Evolutionary conservation across 1,140 invertebrate genomes (phyloP).

Genomic region (Macrotrachela quadricornifera): DNA sequence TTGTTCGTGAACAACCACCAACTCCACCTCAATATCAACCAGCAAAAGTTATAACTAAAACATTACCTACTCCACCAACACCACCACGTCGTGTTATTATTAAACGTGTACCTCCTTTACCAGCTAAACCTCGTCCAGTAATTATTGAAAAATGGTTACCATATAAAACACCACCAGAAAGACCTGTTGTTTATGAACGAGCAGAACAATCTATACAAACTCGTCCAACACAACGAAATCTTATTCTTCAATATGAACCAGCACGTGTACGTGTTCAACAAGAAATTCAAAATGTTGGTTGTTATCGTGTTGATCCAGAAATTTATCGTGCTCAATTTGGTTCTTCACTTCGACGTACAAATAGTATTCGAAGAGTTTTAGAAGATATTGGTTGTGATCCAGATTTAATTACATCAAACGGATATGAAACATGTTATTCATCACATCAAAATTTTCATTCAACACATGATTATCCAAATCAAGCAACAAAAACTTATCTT

Average conservation of each 20-base stretch:
- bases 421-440: too few species aligned
- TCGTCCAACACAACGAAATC: neutral
- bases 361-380: too few species aligned
- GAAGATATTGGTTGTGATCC: too few species aligned
- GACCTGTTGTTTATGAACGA: neutral
- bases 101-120: conserved; percentile 3
- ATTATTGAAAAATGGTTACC: conserved; percentile 7
- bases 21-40: neutral
- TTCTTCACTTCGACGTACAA: neutral
- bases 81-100: conserved; percentile 5
- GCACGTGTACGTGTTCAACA: neutral
- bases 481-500: too few species aligned
- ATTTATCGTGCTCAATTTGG: neutral
- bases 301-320: neutral
- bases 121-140: conserved; percentile 1
- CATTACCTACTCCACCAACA: neutral
- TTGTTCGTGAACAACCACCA: conserved; percentile 5
- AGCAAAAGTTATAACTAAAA: conserved; percentile 2
- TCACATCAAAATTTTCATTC: too few species aligned
- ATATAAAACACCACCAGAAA: neutral
- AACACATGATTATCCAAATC: too few species aligned
- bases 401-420: too few species aligned
- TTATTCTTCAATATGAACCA: conserved; percentile 5
- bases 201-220: neutral
- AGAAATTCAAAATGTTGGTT: conserved; percentile 1